phyloP scores from a whole-genome alignment of 23 tunicate species.

The Trididemnum nubilum region DNA sequence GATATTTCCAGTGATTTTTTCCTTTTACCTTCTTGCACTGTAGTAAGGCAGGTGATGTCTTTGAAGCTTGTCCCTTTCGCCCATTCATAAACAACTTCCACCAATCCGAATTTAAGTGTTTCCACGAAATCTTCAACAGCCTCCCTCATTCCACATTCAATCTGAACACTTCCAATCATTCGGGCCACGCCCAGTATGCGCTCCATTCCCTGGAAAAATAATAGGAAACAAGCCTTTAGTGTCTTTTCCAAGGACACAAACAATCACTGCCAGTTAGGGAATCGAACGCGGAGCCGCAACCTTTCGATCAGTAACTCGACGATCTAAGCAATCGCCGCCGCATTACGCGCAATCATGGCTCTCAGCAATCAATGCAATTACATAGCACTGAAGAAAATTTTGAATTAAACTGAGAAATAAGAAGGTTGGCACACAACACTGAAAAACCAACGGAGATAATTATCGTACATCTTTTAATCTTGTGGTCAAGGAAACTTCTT shows the following conservation, averaged over 20 bases:
- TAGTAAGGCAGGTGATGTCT: slow-evolving; percentile 86
- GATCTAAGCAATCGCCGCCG: too few species aligned
- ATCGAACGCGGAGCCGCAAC: neutral
- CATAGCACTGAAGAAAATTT: too few species aligned
- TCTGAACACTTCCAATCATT: slow-evolving; percentile 59
- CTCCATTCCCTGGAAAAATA: slow-evolving; percentile 70
- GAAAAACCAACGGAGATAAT: too few species aligned
- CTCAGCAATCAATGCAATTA: too few species aligned
- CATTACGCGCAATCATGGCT: too few species aligned
- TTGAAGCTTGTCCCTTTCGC: slow-evolving; percentile 93
- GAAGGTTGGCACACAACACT: too few species aligned
- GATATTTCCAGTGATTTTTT: too few species aligned
- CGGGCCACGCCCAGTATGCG: slow-evolving; percentile 61
- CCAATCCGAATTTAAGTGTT: slow-evolving; percentile 75
- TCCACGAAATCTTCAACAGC: slow-evolving; percentile 83
- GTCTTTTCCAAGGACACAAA: neutral
- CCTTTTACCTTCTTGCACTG: slow-evolving; percentile 94
- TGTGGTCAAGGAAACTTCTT: slow-evolving; percentile 65
- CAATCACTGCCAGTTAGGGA: neutral
- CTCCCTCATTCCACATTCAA: slow-evolving; percentile 65
- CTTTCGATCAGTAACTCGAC: too few species aligned
- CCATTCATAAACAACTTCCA: slow-evolving; percentile 96
- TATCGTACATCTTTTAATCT: slow-evolving; percentile 68
- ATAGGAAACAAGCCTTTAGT: too few species aligned
- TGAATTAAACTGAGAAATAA: too few species aligned